These are phyloP conservation scores for Schizothorax lantsangensis DNA, from an alignment of 2,797 vertebrate species.

Conservation along the genomic window DNA sequence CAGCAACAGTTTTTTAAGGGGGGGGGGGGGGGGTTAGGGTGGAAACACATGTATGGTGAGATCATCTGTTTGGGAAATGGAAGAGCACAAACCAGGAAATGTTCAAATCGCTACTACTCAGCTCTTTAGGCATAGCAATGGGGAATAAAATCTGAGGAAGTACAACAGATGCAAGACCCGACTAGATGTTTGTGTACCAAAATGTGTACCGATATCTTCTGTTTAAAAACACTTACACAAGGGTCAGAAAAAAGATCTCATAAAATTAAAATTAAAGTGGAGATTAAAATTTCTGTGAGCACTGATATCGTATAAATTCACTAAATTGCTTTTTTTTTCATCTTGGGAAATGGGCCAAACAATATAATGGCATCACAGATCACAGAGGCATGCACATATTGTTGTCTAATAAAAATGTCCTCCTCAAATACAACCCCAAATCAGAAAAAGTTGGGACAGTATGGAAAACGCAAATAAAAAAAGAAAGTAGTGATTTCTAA, in stretches of 20 bases:
- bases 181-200: background rate
- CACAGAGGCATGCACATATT: background rate
- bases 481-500: too few species aligned
- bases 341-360: background rate
- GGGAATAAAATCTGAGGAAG: background rate
- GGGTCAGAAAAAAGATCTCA: background rate
- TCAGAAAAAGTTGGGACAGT: too few species aligned
- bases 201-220: background rate
- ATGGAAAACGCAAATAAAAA: too few species aligned
- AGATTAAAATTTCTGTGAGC: background rate
- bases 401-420: background rate
- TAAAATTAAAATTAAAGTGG: background rate
- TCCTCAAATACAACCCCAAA: background rate
- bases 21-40: background rate
- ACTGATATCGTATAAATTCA: background rate
- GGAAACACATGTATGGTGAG: background rate
- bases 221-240: background rate
- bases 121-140: background rate
- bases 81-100: background rate
- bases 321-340: too few species aligned
- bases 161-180: background rate
- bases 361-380: background rate
- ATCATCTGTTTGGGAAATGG: conserved; percentile 18
- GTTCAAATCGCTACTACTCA: background rate
- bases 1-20: background rate